These are phyloP conservation scores for Hemithea aestivaria DNA, from an alignment of 2,888 invertebrate genomes.

Conservation along the genomic window DNA sequence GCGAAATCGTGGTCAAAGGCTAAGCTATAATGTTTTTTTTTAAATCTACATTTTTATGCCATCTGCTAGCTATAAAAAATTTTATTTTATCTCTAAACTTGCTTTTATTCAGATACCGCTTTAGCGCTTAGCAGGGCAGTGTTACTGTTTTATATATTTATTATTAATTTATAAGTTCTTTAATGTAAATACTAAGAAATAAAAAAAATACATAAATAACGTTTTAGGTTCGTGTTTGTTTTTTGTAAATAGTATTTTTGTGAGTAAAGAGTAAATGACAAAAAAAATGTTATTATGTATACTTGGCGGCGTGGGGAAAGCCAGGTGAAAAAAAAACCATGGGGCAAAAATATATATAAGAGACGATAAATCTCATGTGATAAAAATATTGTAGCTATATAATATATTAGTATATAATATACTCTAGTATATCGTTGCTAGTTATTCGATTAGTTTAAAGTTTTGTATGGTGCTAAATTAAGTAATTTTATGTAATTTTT, in stretches of 20 bases:
- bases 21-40: no score
- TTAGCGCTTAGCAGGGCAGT: no score
- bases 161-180: slow-evolving; percentile 74
- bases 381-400: slow-evolving; percentile 3
- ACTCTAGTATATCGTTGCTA: slow-evolving; percentile 9
- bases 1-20: no score
- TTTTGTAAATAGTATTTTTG: slow-evolving; percentile 71
- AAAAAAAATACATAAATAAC: slow-evolving; percentile 49
- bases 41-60: no score
- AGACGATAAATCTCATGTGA: slow-evolving; percentile 16
- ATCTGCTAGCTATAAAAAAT: no score
- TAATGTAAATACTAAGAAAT: slow-evolving; percentile 72
- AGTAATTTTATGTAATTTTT: no score
- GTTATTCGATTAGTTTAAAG: slow-evolving; percentile 10
- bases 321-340: slow-evolving; percentile 21
- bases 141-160: slow-evolving; percentile 70
- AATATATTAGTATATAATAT: slow-evolving; percentile 2
- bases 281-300: slow-evolving; percentile 46
- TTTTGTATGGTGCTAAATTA: slow-evolving; percentile 25
- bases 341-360: slow-evolving; percentile 9
- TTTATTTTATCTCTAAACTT: no score
- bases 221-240: slow-evolving; percentile 59
- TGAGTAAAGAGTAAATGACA: slow-evolving; percentile 69
- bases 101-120: no score
- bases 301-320: slow-evolving; percentile 32